Evolutionary conservation across 2,888 invertebrate species (phyloP).

Genomic region (Limnephilus rhombicus): DNA sequence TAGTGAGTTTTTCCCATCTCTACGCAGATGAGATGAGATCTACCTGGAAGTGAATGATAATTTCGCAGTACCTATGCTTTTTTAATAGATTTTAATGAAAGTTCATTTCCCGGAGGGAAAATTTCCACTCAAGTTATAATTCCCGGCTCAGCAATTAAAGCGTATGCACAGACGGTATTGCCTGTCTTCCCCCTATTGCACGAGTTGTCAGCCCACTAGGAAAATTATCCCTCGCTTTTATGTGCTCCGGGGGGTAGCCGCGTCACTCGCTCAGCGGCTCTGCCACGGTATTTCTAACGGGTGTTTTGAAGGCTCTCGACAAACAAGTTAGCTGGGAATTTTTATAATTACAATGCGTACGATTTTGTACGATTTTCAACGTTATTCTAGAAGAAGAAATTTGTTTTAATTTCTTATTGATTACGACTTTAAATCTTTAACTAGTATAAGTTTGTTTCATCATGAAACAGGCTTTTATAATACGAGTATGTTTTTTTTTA

Average conservation of each 20-base stretch:
- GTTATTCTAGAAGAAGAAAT: background rate
- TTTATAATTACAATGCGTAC: background rate
- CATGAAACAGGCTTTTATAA: too few relatives aligned
- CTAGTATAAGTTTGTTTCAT: too few relatives aligned
- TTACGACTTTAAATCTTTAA: background rate
- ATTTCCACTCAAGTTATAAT: slow-evolving; percentile 7
- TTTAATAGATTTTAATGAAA: background rate
- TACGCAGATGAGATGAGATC: background rate
- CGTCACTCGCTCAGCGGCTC: background rate
- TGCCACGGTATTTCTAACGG: background rate
- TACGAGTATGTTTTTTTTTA: too few relatives aligned
- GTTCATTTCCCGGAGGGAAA: slow-evolving; percentile 4
- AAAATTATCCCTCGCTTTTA: slow-evolving; percentile 4
- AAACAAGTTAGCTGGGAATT: background rate
- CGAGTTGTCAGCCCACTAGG: slow-evolving; percentile 13
- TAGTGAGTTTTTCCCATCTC: background rate
- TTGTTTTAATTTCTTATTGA: background rate
- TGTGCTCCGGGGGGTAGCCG: slow-evolving; percentile 2
- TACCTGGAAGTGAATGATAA: background rate
- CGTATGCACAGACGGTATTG: slow-evolving; percentile 16
- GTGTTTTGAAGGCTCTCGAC: background rate
- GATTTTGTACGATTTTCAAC: background rate
- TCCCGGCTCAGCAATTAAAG: slow-evolving; percentile 19
- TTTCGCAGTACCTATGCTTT: background rate
- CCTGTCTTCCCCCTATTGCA: slow-evolving; percentile 3